Base-by-base conservation (phyloP, 2,888 invertebrate species). In the Agrotis ipsilon region DNA sequence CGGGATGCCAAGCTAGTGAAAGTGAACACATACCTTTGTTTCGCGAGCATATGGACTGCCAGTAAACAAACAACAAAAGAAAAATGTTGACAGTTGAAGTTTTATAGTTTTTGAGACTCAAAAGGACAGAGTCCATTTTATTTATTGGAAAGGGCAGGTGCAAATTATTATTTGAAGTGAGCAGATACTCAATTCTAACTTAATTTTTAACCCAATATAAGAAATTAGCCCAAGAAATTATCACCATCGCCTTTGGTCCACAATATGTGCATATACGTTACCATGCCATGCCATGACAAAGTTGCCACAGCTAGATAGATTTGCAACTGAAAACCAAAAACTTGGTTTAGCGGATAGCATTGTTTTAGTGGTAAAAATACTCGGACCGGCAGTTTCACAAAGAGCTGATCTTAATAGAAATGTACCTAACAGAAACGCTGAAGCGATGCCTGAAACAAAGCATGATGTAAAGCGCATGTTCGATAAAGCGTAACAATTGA, bases 1-100 rank as follows among this genome's bases (percentile, higher is more conserved):
- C 78, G 69, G 80, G 84, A 80, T 65, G 67, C 75, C 62, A 65
- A 60, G 49, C 39, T 27, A 72, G 83, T 83, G 84, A 83, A 83
- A 84, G 84, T 84, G 65, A 61, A 72, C 75, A 72, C 49, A 79
- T 68, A 78, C 58, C 60, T 78, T 72, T 76, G 78, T 78, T 76
- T 76, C 43, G 57, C 73, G 66, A 78, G 45, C 57, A 78, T 62
- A 68, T 60, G 43, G 60, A 4, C 60, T 55, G 46, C 60, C 52
- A 57, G 55, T 78, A 68, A 81, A 78, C 68, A 81, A 70, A 72
- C 51, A 64, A 63, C 24, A 32, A 24, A 65, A 43, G 46, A 71
- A 71, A 52, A 24, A 46, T 18, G 16, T 19, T 51, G 39, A n/a
- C 24, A 16, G n/a, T 48, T 14, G 45, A 24, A 14, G 4, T 51